Evolutionary conservation across 2,113 vertebrate species (phyloP).

Genomic region (Setophaga coronata): DNA sequence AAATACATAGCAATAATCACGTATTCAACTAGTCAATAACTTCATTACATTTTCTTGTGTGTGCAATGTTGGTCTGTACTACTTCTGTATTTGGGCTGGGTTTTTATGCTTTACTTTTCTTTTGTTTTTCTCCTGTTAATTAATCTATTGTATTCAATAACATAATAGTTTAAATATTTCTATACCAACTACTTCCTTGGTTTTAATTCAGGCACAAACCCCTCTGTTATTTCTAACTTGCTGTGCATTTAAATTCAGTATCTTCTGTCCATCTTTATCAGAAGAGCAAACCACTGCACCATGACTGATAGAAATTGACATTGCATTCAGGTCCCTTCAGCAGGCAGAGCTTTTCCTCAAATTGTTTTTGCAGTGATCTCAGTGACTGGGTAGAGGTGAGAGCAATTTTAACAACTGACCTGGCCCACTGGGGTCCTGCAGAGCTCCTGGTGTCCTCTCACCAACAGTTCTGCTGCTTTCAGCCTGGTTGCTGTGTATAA

Average conservation of each 20-base stretch:
- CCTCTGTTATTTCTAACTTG: neutral
- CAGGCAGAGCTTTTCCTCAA: neutral
- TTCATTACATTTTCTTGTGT: neutral
- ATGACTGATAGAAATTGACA: neutral
- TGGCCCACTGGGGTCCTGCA: conserved; percentile 48
- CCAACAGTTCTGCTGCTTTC: conserved; percentile 64
- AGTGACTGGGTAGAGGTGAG: neutral
- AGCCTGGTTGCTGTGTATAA: conserved; percentile 67
- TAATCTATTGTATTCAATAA: neutral
- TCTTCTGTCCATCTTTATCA: neutral
- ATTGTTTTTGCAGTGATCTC: neutral
- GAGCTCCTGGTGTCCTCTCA: neutral
- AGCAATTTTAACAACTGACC: conserved; percentile 48
- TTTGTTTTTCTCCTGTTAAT: neutral
- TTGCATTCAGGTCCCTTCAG: neutral
- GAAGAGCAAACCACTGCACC: neutral
- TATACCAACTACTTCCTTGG: neutral
- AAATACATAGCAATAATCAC: neutral
- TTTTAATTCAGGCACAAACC: neutral
- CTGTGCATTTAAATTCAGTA: neutral
- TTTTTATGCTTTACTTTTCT: accelerated
- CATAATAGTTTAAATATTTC: neutral
- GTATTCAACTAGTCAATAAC: neutral
- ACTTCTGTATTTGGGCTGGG: neutral
- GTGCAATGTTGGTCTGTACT: neutral